Percentiles rank a stretch among this genome's conserved stretches.
Evolutionary conservation across 2,888 invertebrate genomes (phyloP).

Genomic region (Clistopyga incitator): DNA sequence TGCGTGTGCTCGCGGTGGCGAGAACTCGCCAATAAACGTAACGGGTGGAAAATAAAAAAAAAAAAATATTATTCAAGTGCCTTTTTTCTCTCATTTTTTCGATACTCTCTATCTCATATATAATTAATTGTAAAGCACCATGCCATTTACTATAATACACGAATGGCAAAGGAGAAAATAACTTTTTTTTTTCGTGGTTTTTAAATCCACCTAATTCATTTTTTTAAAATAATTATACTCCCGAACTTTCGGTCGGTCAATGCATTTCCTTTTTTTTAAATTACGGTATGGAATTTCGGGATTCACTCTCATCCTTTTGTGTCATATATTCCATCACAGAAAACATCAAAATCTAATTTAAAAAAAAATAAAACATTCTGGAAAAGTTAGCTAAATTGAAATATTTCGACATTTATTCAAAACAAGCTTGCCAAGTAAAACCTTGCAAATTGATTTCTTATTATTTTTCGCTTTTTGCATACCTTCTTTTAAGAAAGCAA

Average conservation of each 20-base stretch:
- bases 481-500: no score
- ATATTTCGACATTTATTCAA: no score
- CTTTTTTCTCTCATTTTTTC: neutral
- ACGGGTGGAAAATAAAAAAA: constrained; percentile 21
- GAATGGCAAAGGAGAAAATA: neutral
- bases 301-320: no score
- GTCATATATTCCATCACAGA: neutral
- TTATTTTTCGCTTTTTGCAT: no score
- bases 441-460: no score
- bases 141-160: constrained; percentile 9
- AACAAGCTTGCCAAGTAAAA: no score
- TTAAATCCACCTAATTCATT: no score
- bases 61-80: neutral
- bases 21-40: neutral
- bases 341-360: neutral
- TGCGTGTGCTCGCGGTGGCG: constrained; percentile 8
- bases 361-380: no score
- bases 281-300: neutral
- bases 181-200: no score
- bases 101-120: neutral
- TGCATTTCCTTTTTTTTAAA: no score
- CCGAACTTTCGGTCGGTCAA: no score
- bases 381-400: no score
- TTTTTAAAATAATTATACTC: neutral
- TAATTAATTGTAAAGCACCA: neutral